Evolutionary conservation across 2,888 invertebrate genomes (phyloP).

Genomic region (Hydrotaea diabolus): DNA sequence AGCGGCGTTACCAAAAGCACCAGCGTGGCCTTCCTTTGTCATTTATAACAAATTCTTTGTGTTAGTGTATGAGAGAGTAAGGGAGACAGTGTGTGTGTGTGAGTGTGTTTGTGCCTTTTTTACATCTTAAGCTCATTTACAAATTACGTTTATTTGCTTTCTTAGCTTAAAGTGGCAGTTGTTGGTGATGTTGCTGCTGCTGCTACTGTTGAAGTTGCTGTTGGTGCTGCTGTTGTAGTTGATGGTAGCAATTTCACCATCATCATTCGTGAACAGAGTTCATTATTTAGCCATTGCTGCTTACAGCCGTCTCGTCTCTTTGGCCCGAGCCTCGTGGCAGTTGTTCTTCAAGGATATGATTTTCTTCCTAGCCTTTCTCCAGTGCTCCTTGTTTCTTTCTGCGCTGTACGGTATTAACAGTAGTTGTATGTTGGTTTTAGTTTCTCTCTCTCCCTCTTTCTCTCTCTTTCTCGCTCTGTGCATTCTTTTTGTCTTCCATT

Average conservation of each 20-base stretch:
- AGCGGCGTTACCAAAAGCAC: no score
- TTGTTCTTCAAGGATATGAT: constrained; percentile 45
- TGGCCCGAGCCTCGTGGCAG: constrained; percentile 25
- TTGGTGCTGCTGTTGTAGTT: constrained; percentile 28
- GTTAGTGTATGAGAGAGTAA: neutral
- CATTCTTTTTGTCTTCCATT: constrained; percentile 42
- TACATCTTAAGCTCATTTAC: constrained; percentile 47
- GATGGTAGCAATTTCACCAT: constrained; percentile 61
- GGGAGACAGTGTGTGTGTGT: neutral
- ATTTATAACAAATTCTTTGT: neutral
- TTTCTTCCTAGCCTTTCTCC: constrained; percentile 22
- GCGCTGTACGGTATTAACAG: neutral
- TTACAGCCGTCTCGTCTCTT: constrained; percentile 9
- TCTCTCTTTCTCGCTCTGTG: no score
- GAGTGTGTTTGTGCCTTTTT: constrained; percentile 9
- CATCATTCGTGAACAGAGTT: constrained; percentile 58
- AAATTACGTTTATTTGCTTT: constrained; percentile 58
- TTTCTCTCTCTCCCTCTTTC: neutral
- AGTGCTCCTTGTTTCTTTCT: neutral
- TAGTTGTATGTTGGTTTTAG: constrained; percentile 3
- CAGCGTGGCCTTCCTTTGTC: neutral
- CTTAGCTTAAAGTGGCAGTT: constrained; percentile 40
- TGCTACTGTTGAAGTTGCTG: neutral
- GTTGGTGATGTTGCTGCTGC: neutral
- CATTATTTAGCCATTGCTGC: constrained; percentile 65